These are phyloP conservation scores for Callocephalon fimbriatum DNA, from an alignment of 2,113 vertebrate species.

Conservation along the genomic window DNA sequence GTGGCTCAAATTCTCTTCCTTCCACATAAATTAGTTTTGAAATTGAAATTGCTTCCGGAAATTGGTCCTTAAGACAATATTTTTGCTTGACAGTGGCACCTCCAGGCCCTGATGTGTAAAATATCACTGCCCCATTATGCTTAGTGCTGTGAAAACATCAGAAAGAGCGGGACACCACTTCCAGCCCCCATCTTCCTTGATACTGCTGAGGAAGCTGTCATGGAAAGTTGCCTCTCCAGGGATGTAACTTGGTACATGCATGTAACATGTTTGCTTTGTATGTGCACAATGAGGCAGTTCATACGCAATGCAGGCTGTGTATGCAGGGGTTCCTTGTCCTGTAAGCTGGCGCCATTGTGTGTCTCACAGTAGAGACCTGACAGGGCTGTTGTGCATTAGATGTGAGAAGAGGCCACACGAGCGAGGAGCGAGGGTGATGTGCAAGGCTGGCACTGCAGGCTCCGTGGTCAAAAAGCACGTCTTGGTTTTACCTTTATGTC, in stretches of 20 bases:
- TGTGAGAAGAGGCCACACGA: not conserved
- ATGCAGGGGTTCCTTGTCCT: not conserved
- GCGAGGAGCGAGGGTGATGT: accelerated
- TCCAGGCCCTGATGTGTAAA: not conserved
- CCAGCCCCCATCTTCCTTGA: not conserved
- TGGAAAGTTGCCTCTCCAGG: not conserved
- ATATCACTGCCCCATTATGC: not conserved
- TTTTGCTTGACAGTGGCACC: not conserved
- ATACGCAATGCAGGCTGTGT: accelerated
- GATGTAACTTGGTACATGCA: not conserved
- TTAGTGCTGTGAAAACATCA: not conserved
- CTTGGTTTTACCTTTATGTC: not conserved
- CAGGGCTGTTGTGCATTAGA: accelerated
- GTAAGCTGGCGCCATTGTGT: not conserved
- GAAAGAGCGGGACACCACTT: not conserved
- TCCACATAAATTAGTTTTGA: constrained; percentile 25
- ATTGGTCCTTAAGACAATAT: constrained; percentile 1
- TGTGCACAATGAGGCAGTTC: accelerated
- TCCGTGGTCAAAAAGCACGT: accelerated
- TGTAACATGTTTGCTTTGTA: accelerated
- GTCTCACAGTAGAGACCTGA: not conserved
- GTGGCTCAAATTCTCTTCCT: constrained; percentile 21
- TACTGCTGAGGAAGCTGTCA: not conserved
- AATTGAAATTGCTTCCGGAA: constrained; percentile 36
- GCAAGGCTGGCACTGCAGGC: accelerated